A percentile compares a stretch with the other conserved stretches of the same genome.
These are phyloP conservation scores for Drosophila sp. DNA, from an alignment of 1,140 invertebrate species.

Conservation along the genomic window DNA sequence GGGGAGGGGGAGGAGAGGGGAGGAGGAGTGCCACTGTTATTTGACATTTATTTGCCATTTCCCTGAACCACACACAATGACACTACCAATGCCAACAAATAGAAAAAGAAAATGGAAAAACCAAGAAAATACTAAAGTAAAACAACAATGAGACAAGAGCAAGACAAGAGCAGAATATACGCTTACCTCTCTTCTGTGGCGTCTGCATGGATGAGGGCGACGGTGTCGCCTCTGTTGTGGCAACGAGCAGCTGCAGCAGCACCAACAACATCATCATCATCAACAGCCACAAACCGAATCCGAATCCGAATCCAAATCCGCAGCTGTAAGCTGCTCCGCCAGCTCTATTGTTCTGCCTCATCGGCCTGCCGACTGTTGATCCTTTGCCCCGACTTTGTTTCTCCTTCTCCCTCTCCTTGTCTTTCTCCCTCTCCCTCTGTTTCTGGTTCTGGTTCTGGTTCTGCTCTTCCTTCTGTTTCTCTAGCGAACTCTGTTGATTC, in stretches of 20 bases:
- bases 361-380: conserved; percentile 60
- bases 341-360: conserved; percentile 65
- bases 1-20: not conserved
- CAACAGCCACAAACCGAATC: conserved; percentile 35
- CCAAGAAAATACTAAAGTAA: conserved; percentile 12
- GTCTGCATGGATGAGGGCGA: conserved; percentile 79
- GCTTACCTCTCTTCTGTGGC: conserved; percentile 81
- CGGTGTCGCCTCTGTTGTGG: conserved; percentile 60
- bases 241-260: conserved; percentile 60
- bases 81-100: conserved; percentile 8
- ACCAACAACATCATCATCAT: conserved; percentile 54
- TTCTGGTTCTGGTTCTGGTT: not conserved
- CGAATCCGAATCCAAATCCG: conserved; percentile 39
- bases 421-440: not conserved
- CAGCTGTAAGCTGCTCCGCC: conserved; percentile 40
- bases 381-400: conserved; percentile 28
- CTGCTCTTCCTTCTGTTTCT: not conserved
- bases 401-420: conserved; percentile 33
- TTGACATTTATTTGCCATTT: conserved; percentile 84
- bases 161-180: not conserved
- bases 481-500: not conserved
- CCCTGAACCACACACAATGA: conserved; percentile 29
- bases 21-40: conserved; percentile 57
- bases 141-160: conserved; percentile 3
- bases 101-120: too few relatives aligned